Conservation (phyloP, 2,888 invertebrate genomes). For the Sinodicranocentrus sp. region DNA sequence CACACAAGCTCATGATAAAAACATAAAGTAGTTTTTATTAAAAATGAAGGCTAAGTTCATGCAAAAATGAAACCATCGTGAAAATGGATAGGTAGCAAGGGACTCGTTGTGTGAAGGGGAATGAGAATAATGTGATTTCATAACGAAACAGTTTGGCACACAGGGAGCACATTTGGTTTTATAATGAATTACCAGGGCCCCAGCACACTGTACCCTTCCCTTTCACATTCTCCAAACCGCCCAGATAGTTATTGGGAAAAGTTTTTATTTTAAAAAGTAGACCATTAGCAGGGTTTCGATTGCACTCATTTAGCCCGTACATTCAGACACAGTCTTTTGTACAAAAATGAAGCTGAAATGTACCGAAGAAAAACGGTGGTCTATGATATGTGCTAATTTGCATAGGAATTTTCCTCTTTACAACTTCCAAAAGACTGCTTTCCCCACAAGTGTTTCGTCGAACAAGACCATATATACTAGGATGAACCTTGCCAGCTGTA, state of each 20-base stretch:
- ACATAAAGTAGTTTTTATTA: too few species aligned
- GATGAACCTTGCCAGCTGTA: not conserved
- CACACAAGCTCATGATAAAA: too few species aligned
- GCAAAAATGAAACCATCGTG: too few species aligned
- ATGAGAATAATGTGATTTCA: slow-evolving; percentile 32
- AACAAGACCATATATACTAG: not conserved
- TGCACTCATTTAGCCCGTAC: slow-evolving; percentile 34
- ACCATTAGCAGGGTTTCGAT: slow-evolving; percentile 31
- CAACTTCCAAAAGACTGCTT: not conserved
- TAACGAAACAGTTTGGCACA: slow-evolving; percentile 29
- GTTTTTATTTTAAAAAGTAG: slow-evolving; percentile 18
- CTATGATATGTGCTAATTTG: slow-evolving; percentile 42
- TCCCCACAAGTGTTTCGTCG: not conserved
- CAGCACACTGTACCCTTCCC: not conserved
- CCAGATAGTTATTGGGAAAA: not conserved
- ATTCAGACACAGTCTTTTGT: too few species aligned
- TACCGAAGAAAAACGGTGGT: not conserved
- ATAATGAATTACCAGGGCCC: slow-evolving; percentile 18
- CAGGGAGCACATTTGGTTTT: slow-evolving; percentile 9
- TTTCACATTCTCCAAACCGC: not conserved
- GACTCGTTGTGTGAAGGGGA: slow-evolving; percentile 29
- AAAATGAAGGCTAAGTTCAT: too few species aligned
- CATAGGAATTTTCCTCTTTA: slow-evolving; percentile 40
- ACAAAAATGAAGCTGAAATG: not conserved
- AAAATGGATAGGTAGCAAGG: slow-evolving; percentile 42